Evolutionary conservation across 2,797 vertebrate species (phyloP).

Genomic region (Choloepus didactylus): DNA sequence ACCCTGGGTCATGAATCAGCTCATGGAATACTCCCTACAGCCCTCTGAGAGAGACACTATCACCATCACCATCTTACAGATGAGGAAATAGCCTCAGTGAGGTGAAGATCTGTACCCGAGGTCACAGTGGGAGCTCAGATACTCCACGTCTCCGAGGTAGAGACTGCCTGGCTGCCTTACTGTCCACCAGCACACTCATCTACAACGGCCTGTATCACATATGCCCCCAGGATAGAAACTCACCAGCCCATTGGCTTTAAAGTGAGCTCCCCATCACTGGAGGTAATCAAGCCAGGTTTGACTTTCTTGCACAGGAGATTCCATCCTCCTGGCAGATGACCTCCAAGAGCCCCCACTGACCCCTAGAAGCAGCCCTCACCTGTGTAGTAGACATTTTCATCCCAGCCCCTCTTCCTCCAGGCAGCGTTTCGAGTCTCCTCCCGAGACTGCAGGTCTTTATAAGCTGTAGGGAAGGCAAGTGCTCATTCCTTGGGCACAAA

Average conservation of each 20-base stretch:
- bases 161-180: neutral
- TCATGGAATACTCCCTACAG: neutral
- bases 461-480: slow-evolving; percentile 88
- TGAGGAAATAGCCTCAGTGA: neutral
- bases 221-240: neutral
- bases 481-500: neutral
- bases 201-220: neutral
- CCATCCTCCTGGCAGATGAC: neutral
- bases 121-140: neutral
- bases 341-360: neutral
- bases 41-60: neutral
- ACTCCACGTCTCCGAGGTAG: neutral
- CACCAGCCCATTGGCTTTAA: neutral
- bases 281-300: neutral
- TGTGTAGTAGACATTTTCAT: slow-evolving; percentile 95
- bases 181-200: neutral
- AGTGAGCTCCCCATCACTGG: neutral
- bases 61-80: neutral
- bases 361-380: slow-evolving; percentile 87
- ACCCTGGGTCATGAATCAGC: neutral
- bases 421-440: slow-evolving; percentile 95
- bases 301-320: neutral
- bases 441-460: slow-evolving; percentile 94
- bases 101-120: neutral
- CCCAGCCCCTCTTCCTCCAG: slow-evolving; percentile 97